Evolutionary conservation across 1,140 invertebrate genomes (phyloP), one percentile per base, ranked within the genome.

Genomic region (Halesus radiatus): DNA sequence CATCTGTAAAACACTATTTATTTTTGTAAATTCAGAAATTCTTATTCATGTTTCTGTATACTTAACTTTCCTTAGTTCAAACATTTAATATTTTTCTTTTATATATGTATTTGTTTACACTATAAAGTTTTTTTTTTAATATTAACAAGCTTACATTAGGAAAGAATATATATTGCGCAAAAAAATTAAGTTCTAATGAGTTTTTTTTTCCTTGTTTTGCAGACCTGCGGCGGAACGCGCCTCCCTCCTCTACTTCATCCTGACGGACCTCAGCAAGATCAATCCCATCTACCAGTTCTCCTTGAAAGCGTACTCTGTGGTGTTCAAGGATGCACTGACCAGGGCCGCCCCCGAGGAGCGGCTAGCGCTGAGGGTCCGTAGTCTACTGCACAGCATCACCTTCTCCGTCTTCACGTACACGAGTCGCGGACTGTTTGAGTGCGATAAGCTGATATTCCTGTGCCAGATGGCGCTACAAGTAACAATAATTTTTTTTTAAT

Each of bases 241-340:
- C 0, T 98, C 97, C 2, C 91, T 99, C 3, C 88, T 99, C 0
- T 99, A 98, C 87, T 99, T 99, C 86, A 97, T 98, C 73, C 89
- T 99, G 56, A 98, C 97, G 85, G 97, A 99, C 84, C 87, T 99
- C 26, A 92, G 94, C 88, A 97, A 97, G 87, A 98, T 99, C 79
- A 98, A 98, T 88, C 96, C 95, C 64, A 96, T 99, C 84, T 99
- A 99, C 88, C 97, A 98, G 85, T 99, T 99, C 89, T 98, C 97
- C 0, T 86, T 99, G 37, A 98, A 98, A 88, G 96, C 97, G 0
- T 98, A 98, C 88, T 97, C 94, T 84, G 94, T 96, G 3, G 97
- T 98, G 1, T 99, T 99, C 88, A 94, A 95, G 84, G 96, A 96
- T 84, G 96, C 97, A 0, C 94, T 99, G 68, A 89, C 91, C 22